These are phyloP conservation scores for Euura lappo DNA, from an alignment of 1,140 invertebrate genomes.

Conservation along the genomic window DNA sequence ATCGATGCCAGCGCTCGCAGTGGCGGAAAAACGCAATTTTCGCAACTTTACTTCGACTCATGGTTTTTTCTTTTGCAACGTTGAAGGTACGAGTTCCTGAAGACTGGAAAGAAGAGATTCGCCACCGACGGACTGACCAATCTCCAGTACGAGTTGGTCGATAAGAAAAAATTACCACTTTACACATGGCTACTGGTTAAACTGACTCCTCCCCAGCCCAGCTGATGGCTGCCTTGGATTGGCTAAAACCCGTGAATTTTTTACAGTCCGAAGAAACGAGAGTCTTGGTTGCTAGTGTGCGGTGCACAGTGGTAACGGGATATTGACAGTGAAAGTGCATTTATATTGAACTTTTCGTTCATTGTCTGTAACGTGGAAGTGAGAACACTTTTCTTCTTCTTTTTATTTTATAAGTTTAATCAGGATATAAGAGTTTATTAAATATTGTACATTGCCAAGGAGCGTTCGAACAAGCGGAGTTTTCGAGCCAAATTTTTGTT, in stretches of 20 bases:
- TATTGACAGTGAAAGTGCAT: background rate
- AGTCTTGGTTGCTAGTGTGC: background rate
- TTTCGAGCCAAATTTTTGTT: no score
- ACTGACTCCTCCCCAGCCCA: constrained; percentile 60
- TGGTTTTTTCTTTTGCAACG: constrained; percentile 36
- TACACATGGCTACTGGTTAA: constrained; percentile 81
- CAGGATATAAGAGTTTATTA: no score
- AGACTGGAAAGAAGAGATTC: constrained; percentile 81
- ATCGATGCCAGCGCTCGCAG: no score
- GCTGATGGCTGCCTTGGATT: constrained; percentile 64
- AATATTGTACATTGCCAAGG: no score
- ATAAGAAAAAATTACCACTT: constrained; percentile 71
- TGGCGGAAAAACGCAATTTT: background rate
- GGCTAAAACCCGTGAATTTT: constrained; percentile 37
- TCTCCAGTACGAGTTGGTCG: constrained; percentile 80
- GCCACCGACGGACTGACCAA: constrained; percentile 85
- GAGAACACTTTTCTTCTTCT: no score
- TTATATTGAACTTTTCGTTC: background rate
- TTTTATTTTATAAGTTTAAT: no score
- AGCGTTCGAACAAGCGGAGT: no score
- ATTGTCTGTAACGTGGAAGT: background rate
- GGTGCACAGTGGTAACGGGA: background rate
- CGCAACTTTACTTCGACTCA: constrained; percentile 12
- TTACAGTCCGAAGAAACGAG: background rate
- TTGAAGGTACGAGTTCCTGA: constrained; percentile 81